A percentile compares a stretch with the other conserved stretches of the same genome.
Conservation (phyloP, 2,888 invertebrate genomes). For the Cataglyphis cursor region DNA sequence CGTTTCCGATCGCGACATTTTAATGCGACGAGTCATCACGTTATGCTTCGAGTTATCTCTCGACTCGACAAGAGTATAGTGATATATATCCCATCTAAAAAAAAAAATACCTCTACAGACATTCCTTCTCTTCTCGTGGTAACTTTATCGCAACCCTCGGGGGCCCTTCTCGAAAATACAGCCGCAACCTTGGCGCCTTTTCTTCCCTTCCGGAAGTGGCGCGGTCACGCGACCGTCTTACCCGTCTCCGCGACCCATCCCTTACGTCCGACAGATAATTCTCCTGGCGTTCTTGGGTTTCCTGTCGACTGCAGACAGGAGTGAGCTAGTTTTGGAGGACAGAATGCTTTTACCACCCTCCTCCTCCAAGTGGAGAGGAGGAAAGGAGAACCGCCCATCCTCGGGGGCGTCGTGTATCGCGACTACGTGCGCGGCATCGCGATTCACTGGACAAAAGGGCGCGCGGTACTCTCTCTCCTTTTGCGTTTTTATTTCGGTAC, state of each 20-base stretch:
- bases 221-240: constrained; percentile 64
- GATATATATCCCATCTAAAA: background rate
- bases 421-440: constrained; percentile 73
- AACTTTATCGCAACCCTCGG: constrained; percentile 41
- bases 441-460: constrained; percentile 72
- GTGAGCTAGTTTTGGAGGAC: constrained; percentile 60
- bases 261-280: constrained; percentile 73
- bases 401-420: constrained; percentile 68
- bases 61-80: background rate
- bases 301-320: constrained; percentile 71
- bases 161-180: constrained; percentile 9
- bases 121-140: background rate
- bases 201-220: constrained; percentile 56
- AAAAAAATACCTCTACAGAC: constrained; percentile 2
- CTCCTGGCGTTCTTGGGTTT: constrained; percentile 73
- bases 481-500: constrained; percentile 71
- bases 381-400: constrained; percentile 1
- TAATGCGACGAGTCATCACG: constrained; percentile 41
- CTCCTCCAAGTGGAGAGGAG: background rate
- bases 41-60: constrained; percentile 17
- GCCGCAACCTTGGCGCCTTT: constrained; percentile 42
- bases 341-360: constrained; percentile 63
- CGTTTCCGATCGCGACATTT: background rate
- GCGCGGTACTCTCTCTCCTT: constrained; percentile 40
- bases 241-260: constrained; percentile 15